Evolutionary conservation across 2,113 vertebrate genomes (phyloP).

Genomic region (Cavia aperea): DNA sequence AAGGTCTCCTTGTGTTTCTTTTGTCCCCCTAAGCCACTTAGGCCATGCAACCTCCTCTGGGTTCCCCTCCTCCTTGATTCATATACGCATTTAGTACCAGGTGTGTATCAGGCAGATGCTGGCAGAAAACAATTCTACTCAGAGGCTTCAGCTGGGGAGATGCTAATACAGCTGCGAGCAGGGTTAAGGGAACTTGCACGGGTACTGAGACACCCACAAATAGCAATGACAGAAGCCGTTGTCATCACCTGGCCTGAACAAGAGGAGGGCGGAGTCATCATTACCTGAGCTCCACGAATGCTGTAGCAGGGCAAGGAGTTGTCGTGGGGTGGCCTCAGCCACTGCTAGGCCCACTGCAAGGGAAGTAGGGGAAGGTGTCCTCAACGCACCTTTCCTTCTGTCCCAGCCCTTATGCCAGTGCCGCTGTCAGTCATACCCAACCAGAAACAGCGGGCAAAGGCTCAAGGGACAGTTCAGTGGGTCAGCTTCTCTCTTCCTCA

Average conservation of each 20-base stretch:
- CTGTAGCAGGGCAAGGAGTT: background rate
- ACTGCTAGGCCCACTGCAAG: background rate
- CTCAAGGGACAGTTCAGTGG: background rate
- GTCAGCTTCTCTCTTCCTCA: background rate
- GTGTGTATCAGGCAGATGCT: background rate
- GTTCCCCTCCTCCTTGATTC: background rate
- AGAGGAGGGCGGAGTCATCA: background rate
- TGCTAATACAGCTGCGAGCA: background rate
- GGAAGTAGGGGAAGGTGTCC: background rate
- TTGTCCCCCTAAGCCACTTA: background rate
- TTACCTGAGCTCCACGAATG: background rate
- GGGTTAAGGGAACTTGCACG: background rate
- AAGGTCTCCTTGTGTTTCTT: background rate
- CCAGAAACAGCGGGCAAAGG: background rate
- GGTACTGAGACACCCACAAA: background rate
- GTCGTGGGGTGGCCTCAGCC: background rate
- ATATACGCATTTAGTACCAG: background rate
- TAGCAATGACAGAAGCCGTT: background rate
- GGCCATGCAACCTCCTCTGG: background rate
- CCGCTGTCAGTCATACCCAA: background rate
- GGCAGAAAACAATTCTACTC: slow-evolving; percentile 21
- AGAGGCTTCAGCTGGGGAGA: background rate
- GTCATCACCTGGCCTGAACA: background rate
- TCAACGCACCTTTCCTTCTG: background rate
- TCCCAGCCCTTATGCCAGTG: background rate